phyloP scores from a whole-genome alignment of 30 jellyfish, hydroid and myxozoan species.

The Sanderia malayensis region DNA sequence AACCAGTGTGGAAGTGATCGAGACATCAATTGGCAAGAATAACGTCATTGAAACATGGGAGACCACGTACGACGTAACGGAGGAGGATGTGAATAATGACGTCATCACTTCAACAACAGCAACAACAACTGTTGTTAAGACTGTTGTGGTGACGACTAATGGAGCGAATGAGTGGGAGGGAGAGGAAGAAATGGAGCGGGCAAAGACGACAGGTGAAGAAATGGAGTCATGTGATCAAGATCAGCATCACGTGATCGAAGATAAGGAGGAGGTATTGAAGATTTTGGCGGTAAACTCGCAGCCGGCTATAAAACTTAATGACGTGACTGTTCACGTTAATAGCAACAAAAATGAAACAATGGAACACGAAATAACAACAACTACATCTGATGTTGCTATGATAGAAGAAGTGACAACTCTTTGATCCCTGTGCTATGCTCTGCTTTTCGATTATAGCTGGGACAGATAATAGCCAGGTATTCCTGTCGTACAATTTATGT shows the following conservation, averaged over 20 bases:
- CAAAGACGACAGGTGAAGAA: neutral
- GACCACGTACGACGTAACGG: neutral
- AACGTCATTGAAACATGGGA: too few relatives aligned
- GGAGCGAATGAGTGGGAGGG: neutral
- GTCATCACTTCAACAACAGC: neutral
- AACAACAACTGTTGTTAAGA: neutral
- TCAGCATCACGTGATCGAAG: too few relatives aligned
- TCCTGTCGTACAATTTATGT: too few relatives aligned
- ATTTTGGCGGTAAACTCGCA: slow-evolving; percentile 4
- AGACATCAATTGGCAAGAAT: too few relatives aligned
- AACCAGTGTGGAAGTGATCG: too few relatives aligned
- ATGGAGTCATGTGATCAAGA: too few relatives aligned
- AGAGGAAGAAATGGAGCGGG: neutral
- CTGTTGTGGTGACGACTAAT: neutral
- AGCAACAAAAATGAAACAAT: neutral
- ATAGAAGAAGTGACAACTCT: too few relatives aligned
- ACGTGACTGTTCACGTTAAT: neutral
- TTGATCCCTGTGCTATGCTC: too few relatives aligned
- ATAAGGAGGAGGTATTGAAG: neutral
- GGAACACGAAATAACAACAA: too few relatives aligned
- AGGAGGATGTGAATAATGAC: neutral
- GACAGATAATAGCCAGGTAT: too few relatives aligned
- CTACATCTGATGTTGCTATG: too few relatives aligned
- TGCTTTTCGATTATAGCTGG: too few relatives aligned
- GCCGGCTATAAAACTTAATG: neutral